Evolutionary conservation across 2,888 invertebrate species (phyloP), one percentile per base, ranked within the genome.

Genomic region (Coenonympha arcania): DNA sequence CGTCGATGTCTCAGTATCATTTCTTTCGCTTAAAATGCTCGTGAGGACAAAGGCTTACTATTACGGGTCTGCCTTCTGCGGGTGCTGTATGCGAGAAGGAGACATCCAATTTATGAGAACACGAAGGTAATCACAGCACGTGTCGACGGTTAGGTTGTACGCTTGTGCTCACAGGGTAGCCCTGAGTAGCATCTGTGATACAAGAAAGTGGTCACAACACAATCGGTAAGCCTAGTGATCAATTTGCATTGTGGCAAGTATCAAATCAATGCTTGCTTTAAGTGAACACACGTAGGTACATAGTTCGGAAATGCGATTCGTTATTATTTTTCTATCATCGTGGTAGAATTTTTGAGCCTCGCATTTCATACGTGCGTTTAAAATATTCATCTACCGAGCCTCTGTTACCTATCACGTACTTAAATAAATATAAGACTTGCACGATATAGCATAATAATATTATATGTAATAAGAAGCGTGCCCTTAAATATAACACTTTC

Each of bases 61-160:
- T 79, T 70, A 80, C 69, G 72, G 66, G 76, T 89, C 90, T 90
- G 89, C 91, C 92, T 92, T 91, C 92, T 90, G 91, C 92, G 90
- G 90, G 88, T 91, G 92, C 91, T 91, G 92, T 92, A 92, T 89
- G 87, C 89, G 91, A 92, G 92, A 92, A 92, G 92, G 92, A 91
- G 90, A 90, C 91, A 87, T 89, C 87, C 87, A 76, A 79, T 67
- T 69, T 74, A 82, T 79, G 75, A 78, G 68, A 79, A 81, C 82
- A 78, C 83, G 79, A 75, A 76, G 71, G 65, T 68, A 73, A 77
- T 76, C 79, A 73, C 79, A 76, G 77, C 78, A 77, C 78, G 83
- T 81, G 84, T 82, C 76, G 78, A 72, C 77, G 77, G 65, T 66
- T 70, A 69, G 71, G 66, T 75, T 73, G 70, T 69, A 76, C 75